Conservation (phyloP, 2,888 invertebrate genomes). For the Morpho helenor region DNA sequence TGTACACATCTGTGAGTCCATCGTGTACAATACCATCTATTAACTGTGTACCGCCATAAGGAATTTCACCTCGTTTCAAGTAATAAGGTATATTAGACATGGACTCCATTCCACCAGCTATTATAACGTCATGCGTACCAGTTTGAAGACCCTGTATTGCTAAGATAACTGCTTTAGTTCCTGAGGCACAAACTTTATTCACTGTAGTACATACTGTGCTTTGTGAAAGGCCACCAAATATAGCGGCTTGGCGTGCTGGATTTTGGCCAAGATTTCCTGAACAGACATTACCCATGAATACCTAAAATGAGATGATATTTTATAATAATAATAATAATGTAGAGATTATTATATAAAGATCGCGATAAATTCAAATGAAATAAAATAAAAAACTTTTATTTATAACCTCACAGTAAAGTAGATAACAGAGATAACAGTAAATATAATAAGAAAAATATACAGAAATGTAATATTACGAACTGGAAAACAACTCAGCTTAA, state of each 20-base stretch:
- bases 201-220: slow-evolving; percentile 95
- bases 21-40: slow-evolving; percentile 97
- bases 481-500: too few species aligned
- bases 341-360: too few species aligned
- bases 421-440: too few species aligned
- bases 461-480: too few species aligned
- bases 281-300: slow-evolving; percentile 88
- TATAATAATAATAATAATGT: too few species aligned
- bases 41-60: slow-evolving; percentile 94
- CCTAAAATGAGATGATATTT: slow-evolving; percentile 39
- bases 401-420: too few species aligned
- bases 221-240: slow-evolving; percentile 95
- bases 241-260: slow-evolving; percentile 95
- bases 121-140: slow-evolving; percentile 91
- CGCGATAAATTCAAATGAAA: too few species aligned
- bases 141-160: slow-evolving; percentile 96
- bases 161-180: slow-evolving; percentile 97
- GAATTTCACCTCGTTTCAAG: slow-evolving; percentile 91
- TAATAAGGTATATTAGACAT: slow-evolving; percentile 99
- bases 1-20: slow-evolving; percentile 97
- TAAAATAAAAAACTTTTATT: too few species aligned
- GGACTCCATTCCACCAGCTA: slow-evolving; percentile 99
- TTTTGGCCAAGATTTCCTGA: slow-evolving; percentile 94
- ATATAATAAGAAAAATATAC: too few species aligned
- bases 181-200: slow-evolving; percentile 98